A percentile compares a stretch with the other conserved stretches of the same genome.
Evolutionary conservation across 2,888 invertebrate species (phyloP).

Genomic region (Pyrgus malvae): DNA sequence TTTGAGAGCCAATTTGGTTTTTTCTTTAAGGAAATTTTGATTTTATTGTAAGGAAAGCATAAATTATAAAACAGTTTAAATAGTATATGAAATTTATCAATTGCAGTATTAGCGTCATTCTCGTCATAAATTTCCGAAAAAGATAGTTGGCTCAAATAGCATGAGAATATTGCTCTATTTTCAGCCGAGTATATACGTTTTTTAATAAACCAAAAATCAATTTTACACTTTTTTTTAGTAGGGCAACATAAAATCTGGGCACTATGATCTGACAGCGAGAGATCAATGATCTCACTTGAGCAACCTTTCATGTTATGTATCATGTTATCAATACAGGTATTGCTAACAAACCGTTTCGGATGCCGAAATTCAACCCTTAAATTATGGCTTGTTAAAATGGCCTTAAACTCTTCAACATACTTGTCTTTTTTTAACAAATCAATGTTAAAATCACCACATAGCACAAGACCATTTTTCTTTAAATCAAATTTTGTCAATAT

Average conservation of each 20-base stretch:
- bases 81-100: background rate
- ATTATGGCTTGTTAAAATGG: background rate
- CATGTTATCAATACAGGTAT: conserved; percentile 1
- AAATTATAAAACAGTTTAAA: background rate
- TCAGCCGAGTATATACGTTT: background rate
- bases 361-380: background rate
- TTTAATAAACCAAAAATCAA: conserved; percentile 5
- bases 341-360: background rate
- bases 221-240: background rate
- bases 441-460: background rate
- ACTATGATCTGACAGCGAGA: background rate
- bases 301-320: conserved; percentile 2
- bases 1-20: background rate
- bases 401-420: background rate
- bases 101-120: background rate
- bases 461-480: background rate
- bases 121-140: background rate
- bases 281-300: background rate
- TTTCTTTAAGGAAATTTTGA: background rate
- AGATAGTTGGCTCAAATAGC: background rate
- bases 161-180: background rate
- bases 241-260: background rate
- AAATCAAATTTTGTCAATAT: background rate
- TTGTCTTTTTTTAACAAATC: conserved; percentile 1
- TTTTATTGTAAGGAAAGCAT: background rate